phyloP scores from a whole-genome alignment of 2,797 vertebrate genomes.

The Tinamus major region DNA sequence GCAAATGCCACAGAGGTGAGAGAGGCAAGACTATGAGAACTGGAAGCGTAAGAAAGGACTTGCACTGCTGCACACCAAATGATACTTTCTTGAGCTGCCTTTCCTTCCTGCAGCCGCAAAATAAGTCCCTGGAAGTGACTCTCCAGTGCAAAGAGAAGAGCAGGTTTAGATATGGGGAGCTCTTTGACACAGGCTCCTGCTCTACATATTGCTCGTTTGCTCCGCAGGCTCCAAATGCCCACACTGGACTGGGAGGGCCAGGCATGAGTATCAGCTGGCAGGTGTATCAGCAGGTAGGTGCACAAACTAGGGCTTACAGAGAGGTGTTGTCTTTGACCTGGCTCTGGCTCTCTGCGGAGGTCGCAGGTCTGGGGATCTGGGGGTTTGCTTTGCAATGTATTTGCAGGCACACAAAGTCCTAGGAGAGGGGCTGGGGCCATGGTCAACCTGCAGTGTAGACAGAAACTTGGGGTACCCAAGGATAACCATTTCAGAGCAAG shows the following conservation, averaged over 20 bases:
- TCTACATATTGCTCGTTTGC: background rate
- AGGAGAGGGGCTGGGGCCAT: background rate
- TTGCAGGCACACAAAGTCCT: background rate
- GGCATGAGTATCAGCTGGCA: background rate
- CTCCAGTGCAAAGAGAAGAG: background rate
- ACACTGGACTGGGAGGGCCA: background rate
- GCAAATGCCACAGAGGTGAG: background rate
- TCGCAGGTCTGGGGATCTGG: background rate
- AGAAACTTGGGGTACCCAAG: background rate
- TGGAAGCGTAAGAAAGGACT: background rate
- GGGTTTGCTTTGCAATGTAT: background rate
- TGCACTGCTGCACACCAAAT: background rate
- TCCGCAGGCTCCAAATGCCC: background rate
- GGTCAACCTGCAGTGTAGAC: background rate
- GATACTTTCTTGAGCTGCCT: background rate
- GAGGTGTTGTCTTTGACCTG: background rate
- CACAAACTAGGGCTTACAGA: background rate
- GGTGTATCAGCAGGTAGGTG: no score
- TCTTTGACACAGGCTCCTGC: background rate
- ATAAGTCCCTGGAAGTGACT: background rate
- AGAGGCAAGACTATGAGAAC: slow-evolving; percentile 7
- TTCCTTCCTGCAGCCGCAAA: slow-evolving; percentile 10
- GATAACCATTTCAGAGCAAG: background rate
- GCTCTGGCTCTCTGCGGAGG: background rate
- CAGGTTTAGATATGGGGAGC: background rate